Base-by-base conservation (phyloP, 2,797 vertebrate genomes). In the Xiphophorus birchmanni region DNA sequence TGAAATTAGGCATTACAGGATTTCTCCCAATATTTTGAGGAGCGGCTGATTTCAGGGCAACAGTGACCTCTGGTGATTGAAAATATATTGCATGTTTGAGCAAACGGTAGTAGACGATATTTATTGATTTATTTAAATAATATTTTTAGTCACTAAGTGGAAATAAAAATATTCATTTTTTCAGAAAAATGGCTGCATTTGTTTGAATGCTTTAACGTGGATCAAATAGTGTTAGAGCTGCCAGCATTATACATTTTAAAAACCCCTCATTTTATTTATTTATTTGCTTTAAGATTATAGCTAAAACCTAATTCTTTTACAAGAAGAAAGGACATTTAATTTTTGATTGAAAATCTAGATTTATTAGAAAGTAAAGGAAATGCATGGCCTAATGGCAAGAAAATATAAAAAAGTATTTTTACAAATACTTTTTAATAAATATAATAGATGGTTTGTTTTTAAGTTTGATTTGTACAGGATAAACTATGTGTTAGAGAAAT, bases 51-150 rank as follows among this genome's bases (percentile, higher is more conserved):
- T 83, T 17, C 75, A 2, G 76, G 32, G 77, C 74, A 89, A 81
- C 83, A 89, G 86, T 5, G 88, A 9, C 86, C 77, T 91, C 93
- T 90, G 26, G 83, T 90, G 94, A 88, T 5, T 32, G 3, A 18
- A 77, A 21, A 32, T 17, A 21, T 9, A 54, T 65, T 74, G 18
- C 65, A 86, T 1, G 1, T 48, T 48, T 29, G 15, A 76, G 13
- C 9, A 75, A 42, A n/a, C 8, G 21, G 37, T 17, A 32, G 3
- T 17, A 12, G 32, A 15, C 21, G 10, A 35, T 44, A 26, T 74
- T 65, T 29, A 52, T 72, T 13, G 8, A 29, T 74, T 52, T 21
- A 52, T 56, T 8, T 2, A 21, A 47, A 48, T 72, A 12, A 6
- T 45, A 5, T 50, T 21, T 73, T 12, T 42, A 23, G 42, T 44